These are phyloP conservation scores for Loriculus beryllinus DNA, from an alignment of 2,797 vertebrate genomes.

Conservation along the genomic window DNA sequence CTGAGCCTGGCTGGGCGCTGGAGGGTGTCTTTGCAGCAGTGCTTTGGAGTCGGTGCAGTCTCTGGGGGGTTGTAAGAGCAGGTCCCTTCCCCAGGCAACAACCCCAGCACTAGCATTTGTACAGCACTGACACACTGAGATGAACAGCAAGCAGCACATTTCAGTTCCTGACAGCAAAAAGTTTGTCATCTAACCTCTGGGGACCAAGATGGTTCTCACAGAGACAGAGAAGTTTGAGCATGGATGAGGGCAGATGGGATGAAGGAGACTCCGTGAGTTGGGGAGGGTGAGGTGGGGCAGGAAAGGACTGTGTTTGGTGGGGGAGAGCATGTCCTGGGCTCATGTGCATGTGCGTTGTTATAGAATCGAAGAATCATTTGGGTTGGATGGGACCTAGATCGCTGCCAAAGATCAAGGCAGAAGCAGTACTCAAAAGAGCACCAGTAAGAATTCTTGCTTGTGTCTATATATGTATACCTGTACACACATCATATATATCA, in stretches of 20 bases:
- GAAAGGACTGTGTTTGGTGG: accelerated
- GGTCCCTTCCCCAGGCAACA: background rate
- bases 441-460: background rate
- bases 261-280: background rate
- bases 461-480: background rate
- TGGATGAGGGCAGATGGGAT: background rate
- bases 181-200: background rate
- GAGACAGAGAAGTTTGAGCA: background rate
- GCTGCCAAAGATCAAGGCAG: background rate
- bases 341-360: background rate
- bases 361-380: background rate
- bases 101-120: accelerated
- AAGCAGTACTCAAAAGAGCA: background rate
- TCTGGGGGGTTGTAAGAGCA: no score
- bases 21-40: background rate
- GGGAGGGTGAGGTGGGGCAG: background rate
- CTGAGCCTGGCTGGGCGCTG: no score
- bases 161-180: background rate
- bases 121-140: background rate
- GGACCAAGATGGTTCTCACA: background rate
- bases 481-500: background rate
- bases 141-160: background rate
- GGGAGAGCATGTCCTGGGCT: background rate
- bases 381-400: background rate
- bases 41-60: background rate